These are phyloP conservation scores for Frankliniella intonsa DNA, from an alignment of 2,888 invertebrate genomes.

Conservation along the genomic window DNA sequence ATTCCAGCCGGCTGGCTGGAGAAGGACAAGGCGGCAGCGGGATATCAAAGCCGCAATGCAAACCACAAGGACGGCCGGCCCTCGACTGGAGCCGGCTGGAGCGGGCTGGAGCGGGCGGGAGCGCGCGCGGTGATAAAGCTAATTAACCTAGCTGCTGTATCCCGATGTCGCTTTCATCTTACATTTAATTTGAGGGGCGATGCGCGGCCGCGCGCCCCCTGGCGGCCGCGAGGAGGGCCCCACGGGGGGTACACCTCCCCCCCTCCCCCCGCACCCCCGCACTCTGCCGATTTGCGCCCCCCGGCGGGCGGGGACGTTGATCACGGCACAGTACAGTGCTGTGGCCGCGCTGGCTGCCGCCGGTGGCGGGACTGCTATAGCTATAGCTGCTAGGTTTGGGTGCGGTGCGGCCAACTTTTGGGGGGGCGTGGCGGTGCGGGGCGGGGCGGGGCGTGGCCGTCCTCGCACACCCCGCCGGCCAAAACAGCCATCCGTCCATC, in stretches of 20 bases:
- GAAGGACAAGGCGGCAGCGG: not conserved
- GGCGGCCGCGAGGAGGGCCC: not conserved
- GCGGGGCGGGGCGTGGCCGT: not conserved
- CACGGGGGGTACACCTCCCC: too few species aligned
- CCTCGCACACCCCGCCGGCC: not conserved
- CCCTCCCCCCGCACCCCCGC: too few species aligned
- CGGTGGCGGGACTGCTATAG: too few species aligned
- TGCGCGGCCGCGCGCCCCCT: not conserved
- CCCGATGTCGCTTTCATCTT: conserved; percentile 12
- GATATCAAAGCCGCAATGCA: not conserved
- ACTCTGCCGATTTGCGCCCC: too few species aligned
- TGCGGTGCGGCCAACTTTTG: not conserved
- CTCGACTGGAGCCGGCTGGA: not conserved
- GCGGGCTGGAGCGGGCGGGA: not conserved
- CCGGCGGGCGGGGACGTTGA: too few species aligned
- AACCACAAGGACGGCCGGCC: not conserved
- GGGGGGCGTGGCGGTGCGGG: not conserved
- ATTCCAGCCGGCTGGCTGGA: too few species aligned
- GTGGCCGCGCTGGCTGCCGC: too few species aligned
- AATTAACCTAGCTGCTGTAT: not conserved
- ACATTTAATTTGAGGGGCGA: conserved; percentile 1
- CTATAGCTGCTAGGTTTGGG: too few species aligned
- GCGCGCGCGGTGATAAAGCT: conserved; percentile 6
- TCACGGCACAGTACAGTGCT: too few species aligned
- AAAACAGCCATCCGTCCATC: conserved; percentile 23